Base-by-base conservation (phyloP, 2,888 invertebrate species). In the Leucophenga montana region DNA sequence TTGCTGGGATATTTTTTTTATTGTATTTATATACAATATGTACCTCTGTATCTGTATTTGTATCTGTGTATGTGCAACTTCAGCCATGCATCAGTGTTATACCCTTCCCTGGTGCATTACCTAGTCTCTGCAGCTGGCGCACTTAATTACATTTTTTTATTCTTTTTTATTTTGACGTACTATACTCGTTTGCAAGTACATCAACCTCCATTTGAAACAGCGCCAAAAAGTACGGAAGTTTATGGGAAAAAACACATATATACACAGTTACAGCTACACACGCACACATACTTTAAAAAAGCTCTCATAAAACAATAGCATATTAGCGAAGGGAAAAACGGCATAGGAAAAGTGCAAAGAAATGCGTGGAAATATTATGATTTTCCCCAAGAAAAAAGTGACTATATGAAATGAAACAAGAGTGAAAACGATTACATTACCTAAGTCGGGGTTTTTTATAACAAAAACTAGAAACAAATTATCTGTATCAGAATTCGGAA, bases 71-170 rank as follows among this genome's bases (percentile, higher is more conserved):
- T 5, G 39, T 11, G 39, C 9, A 8, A 39, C 39, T 39, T 11
- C 11, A 39, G 39, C 39, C 18, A 20, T 54, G 54, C 54, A 4
- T 16, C 39, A 39, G 39, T 39, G 39, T 39, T 39, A 39, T 39
- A 39, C 39, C 39, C 39, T 11, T 11, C 39, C 39, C 39, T 11
- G 8, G 9, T 39, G 39, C 39, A 11, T 39, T 39, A 39, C 39
- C 11, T 8, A 1, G 39, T n/a, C 54, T 18, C 54, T 20, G 54
- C 54, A 27, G 57, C 27, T 57, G 57, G 11, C 13, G 31, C 31
- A 57, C 57, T n/a, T 57, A 57, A 57, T 57, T 57, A 27, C 31
- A 27, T 8, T 57, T 54, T 20, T 54, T 20, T 54, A 18, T 54
- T 16, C 22, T 11, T 20, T 54, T 39, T 3, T 1, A 8, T 27